phyloP scores from a whole-genome alignment of 2,797 vertebrate genomes.

The Malacoraja senta region DNA sequence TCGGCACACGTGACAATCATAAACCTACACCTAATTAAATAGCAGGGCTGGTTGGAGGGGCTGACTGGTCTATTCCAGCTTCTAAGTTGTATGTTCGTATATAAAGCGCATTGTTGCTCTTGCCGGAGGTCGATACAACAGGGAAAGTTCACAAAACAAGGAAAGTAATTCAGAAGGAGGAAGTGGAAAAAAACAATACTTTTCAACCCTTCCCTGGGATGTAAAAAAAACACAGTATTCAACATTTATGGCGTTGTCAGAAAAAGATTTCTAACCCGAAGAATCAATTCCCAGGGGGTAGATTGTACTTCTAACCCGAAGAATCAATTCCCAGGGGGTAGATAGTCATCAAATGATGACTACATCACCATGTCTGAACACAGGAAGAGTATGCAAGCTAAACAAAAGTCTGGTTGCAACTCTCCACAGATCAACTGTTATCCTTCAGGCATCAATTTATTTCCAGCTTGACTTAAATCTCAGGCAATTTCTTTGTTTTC shows the following conservation, averaged over 20 bases:
- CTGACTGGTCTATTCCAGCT: too few species aligned
- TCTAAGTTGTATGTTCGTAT: too few species aligned
- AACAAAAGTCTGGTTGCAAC: too few species aligned
- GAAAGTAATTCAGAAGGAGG: background rate
- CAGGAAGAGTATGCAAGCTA: background rate
- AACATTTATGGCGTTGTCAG: background rate
- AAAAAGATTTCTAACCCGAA: background rate
- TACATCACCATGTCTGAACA: background rate
- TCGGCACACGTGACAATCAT: too few species aligned
- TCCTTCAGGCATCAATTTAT: background rate
- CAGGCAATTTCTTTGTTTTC: conserved; percentile 28
- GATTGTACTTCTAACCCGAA: too few species aligned
- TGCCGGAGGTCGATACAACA: background rate
- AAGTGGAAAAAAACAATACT: background rate
- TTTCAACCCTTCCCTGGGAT: background rate
- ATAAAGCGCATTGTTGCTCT: background rate
- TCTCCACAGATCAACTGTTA: background rate
- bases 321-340: background rate
- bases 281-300: too few species aligned
- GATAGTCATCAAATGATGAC: background rate
- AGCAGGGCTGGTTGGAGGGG: too few species aligned
- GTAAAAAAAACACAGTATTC: background rate
- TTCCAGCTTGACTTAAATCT: background rate
- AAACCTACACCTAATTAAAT: too few species aligned
- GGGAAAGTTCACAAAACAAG: background rate